These are phyloP conservation scores for Pomatorhinus ruficollis DNA, from an alignment of 2,113 vertebrate genomes.

Conservation along the genomic window DNA sequence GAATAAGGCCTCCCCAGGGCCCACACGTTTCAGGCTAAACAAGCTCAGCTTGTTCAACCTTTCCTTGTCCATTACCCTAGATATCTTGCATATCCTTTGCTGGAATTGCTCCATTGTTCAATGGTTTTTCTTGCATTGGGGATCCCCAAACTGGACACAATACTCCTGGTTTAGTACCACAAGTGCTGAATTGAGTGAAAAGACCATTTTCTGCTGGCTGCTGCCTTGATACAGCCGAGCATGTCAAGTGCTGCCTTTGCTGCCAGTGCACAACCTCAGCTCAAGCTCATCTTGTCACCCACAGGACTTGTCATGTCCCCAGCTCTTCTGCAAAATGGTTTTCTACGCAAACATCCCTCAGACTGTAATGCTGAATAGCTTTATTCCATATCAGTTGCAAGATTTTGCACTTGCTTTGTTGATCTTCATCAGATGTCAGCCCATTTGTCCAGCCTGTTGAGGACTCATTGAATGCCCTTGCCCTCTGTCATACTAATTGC, in stretches of 20 bases:
- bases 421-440: not conserved
- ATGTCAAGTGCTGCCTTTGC: not conserved
- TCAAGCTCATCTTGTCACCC: not conserved
- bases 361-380: not conserved
- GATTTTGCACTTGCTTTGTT: not conserved
- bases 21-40: not conserved
- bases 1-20: not conserved
- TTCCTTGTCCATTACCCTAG: not conserved
- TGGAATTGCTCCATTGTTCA: not conserved
- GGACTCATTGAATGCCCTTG: not conserved
- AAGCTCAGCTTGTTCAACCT: not conserved
- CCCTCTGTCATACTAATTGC: not conserved
- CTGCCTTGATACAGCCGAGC: not conserved
- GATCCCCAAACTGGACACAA: not conserved
- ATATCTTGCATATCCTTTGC: not conserved
- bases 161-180: not conserved
- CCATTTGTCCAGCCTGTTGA: not conserved
- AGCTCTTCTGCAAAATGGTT: not conserved
- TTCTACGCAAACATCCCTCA: not conserved
- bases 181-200: not conserved
- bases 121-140: fast-evolving
- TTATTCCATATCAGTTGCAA: not conserved
- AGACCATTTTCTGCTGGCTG: not conserved
- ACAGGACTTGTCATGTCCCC: not conserved
- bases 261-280: not conserved